These are phyloP conservation scores for Mythimna loreyi DNA, from an alignment of 2,888 invertebrate species.

Conservation along the genomic window DNA sequence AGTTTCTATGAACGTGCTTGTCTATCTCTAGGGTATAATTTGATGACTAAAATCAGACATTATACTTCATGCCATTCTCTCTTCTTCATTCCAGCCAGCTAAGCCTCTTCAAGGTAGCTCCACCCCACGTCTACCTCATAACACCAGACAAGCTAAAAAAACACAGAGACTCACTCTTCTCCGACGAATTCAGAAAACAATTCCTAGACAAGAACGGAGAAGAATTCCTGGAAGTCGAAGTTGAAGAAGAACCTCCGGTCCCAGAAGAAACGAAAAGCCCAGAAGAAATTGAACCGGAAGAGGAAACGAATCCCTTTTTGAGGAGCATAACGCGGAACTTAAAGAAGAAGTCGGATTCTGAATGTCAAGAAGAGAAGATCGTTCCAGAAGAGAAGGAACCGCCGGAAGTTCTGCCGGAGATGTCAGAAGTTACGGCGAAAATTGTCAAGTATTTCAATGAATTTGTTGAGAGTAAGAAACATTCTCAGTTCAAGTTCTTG, in stretches of 20 bases:
- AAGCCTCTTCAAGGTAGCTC: slow-evolving; percentile 76
- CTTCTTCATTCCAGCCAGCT: slow-evolving; percentile 71
- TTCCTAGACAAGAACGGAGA: slow-evolving; percentile 26
- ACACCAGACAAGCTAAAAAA: slow-evolving; percentile 74
- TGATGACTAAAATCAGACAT: too few relatives aligned
- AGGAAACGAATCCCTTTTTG: slow-evolving; percentile 72
- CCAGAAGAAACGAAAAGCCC: slow-evolving; percentile 23
- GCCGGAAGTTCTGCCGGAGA: slow-evolving; percentile 26
- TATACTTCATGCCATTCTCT: not conserved
- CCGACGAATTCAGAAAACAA: slow-evolving; percentile 30
- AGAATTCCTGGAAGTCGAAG: slow-evolving; percentile 40
- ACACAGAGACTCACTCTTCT: slow-evolving; percentile 37
- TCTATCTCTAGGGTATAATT: too few relatives aligned
- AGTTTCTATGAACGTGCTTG: too few relatives aligned
- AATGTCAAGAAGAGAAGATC: slow-evolving; percentile 27
- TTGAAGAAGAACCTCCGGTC: slow-evolving; percentile 7
- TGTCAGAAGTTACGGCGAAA: slow-evolving; percentile 46
- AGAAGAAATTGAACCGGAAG: slow-evolving; percentile 58
- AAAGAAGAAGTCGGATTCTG: slow-evolving; percentile 51
- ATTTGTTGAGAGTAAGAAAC: slow-evolving; percentile 63
- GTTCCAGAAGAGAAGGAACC: not conserved
- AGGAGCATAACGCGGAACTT: slow-evolving; percentile 69
- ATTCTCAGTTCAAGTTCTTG: slow-evolving; percentile 75
- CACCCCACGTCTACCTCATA: slow-evolving; percentile 73
- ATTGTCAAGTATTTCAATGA: slow-evolving; percentile 73